Evolutionary conservation across 2,113 vertebrate species (phyloP), one percentile per base, ranked within the genome.

Genomic region (Mola mola): DNA sequence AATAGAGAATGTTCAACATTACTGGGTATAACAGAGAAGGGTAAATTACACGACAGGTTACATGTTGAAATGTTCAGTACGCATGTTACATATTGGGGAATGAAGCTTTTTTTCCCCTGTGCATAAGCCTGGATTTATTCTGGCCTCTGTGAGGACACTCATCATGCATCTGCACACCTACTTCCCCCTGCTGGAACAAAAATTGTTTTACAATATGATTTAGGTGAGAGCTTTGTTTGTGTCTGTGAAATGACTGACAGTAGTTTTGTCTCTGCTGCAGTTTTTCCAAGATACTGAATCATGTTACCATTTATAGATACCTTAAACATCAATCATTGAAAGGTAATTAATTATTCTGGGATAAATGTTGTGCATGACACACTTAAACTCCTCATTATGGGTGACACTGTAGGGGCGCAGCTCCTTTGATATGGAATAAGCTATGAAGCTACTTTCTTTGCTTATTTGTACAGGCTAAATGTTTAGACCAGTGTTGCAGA

Each of bases 91-190:
- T 81, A 89, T 85, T 37, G 2, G 9, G 19, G 7, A 53, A 42
- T 43, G 63, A 75, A 52, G 56, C 60, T 84, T 84, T 59, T 48
- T 83, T 77, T 70, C 65, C 20, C 11, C n/a, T n/a, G 46, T n/a
- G 43, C 6, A 6, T 73, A 75, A 78, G 57, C 73, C 40, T 28
- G 66, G 66, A 79, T 81, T 83, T 75, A 51, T 4, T 20, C 36
- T 12, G 19, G 48, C 13, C 20, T 34, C 55, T 16, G 12, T 49
- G 60, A 78, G 66, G 72, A 78, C 60, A 62, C 24, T 13, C 17
- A 42, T 47, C 58, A 28, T 19, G 42, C 15, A 8, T 49, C 44
- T 65, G 55, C n/a, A 28, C 25, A 49, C 62, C 64, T 47, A 31
- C 53, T 26, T 22, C 42, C 59, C 44, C 56, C 69, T 70, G 65